A percentile compares a stretch with the other conserved stretches of the same genome.
These are phyloP conservation scores for Cephus sareptanus DNA, from an alignment of 2,888 invertebrate species.

Conservation along the genomic window DNA sequence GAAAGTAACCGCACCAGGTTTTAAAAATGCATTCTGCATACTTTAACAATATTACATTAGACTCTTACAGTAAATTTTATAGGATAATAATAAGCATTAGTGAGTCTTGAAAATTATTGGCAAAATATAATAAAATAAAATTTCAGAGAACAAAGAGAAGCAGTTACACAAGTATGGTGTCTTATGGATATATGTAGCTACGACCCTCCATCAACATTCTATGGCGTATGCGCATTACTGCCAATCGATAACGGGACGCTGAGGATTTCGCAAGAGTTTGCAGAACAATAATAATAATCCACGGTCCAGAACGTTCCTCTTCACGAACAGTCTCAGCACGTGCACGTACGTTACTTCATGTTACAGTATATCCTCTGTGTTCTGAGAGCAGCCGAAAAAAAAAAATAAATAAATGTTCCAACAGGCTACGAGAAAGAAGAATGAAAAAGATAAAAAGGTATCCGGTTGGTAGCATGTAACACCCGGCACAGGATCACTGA, in stretches of 20 bases:
- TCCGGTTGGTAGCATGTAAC: slow-evolving; percentile 15
- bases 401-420: not conserved
- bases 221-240: not conserved
- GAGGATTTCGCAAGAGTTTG: not conserved
- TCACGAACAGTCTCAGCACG: not conserved
- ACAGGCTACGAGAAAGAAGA: slow-evolving; percentile 7
- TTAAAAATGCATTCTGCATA: not conserved
- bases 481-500: slow-evolving; percentile 47
- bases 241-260: not conserved
- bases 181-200: not conserved
- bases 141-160: not conserved
- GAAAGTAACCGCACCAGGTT: not conserved
- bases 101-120: not conserved
- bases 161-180: not conserved
- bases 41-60: not conserved
- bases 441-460: slow-evolving; percentile 32
- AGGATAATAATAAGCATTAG: not conserved
- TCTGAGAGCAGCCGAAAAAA: not conserved
- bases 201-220: not conserved
- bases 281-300: not conserved
- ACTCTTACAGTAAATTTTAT: not conserved
- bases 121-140: not conserved
- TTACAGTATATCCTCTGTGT: not conserved
- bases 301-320: not conserved
- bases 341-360: not conserved